Evolutionary conservation across 2,888 invertebrate genomes (phyloP), one percentile per base, ranked within the genome.

Genomic region (Tricholauxania praeusta): DNA sequence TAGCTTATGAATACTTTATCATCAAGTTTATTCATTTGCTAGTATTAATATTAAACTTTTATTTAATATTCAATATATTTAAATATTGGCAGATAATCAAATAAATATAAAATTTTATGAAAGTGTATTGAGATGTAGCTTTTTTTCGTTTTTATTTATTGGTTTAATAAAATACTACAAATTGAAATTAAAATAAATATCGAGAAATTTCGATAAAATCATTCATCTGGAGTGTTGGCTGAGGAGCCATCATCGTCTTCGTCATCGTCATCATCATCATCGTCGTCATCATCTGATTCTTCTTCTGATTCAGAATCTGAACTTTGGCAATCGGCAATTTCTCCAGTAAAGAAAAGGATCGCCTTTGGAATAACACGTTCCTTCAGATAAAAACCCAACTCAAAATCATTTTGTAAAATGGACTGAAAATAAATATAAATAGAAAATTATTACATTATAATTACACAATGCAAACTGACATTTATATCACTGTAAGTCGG

Each of bases 351-450:
- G 86, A 96, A 98, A 49, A 99, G 91, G 48, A 98, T 94, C 67
- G 99, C 98, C 83, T 96, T 92, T 2, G 98, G 97, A 60, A 99
- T 94, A 70, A 99, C 94, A 71, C 97, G 92, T 87, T 99, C 99
- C 82, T 97, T 93, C 82, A 99, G 93, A 88, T 97, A 97, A 89
- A 99, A 98, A 2, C 99, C 99, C 86, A 99, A 93, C 89, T 99
- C 99, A 88, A 97, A 99, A 89, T 99, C 99, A 71, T 94, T 93
- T 75, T 86, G 82, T 28, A 86, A 74, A 64, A 83, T 81, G 14
- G 80, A 78, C 87, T 85, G 14, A 47, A 66, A 28, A 28, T n/a
- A 65, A 39, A 17, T 51, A 51, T 7, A 39, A 39, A 39, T 39
- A 39, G 12, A 52, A 55, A 60, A 14, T n/a, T n/a, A n/a, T n/a